A percentile compares a stretch with the other conserved stretches of the same genome.
Evolutionary conservation across 2,797 vertebrate genomes (phyloP).

Genomic region (Anabas testudineus): DNA sequence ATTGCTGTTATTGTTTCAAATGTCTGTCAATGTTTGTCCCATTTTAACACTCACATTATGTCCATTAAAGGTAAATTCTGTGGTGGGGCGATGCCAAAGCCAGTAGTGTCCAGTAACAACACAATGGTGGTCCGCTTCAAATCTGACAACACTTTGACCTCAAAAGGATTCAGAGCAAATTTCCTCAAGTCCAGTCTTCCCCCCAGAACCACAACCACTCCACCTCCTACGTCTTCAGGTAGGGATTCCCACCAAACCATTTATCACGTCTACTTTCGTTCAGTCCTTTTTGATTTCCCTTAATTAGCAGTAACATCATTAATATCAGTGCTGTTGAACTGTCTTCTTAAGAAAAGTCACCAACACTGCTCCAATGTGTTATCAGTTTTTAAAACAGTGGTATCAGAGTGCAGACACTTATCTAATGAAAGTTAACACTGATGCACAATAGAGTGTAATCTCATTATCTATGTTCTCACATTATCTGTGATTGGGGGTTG

Average conservation of each 20-base stretch:
- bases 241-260: constrained; percentile 9
- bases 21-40: not conserved
- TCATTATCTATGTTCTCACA: constrained; percentile 8
- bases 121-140: constrained; percentile 83
- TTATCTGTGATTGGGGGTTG: not conserved
- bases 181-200: constrained; percentile 75
- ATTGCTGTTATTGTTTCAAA: not conserved
- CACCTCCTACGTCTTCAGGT: constrained; percentile 58
- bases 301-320: not conserved
- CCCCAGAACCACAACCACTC: constrained; percentile 16
- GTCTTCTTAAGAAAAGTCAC: not conserved
- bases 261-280: not conserved
- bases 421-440: not conserved
- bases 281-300: too few relatives aligned
- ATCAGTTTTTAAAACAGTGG: constrained; percentile 7
- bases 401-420: not conserved
- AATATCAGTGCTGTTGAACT: not conserved
- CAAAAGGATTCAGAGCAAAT: constrained; percentile 80
- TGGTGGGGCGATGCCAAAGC: constrained; percentile 69
- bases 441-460: not conserved
- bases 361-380: not conserved
- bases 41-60: constrained; percentile 20
- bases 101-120: constrained; percentile 72
- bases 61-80: constrained; percentile 79
- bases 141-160: constrained; percentile 66